Conservation (phyloP, 1,140 invertebrate genomes). For the Eurosta solidaginis region DNA sequence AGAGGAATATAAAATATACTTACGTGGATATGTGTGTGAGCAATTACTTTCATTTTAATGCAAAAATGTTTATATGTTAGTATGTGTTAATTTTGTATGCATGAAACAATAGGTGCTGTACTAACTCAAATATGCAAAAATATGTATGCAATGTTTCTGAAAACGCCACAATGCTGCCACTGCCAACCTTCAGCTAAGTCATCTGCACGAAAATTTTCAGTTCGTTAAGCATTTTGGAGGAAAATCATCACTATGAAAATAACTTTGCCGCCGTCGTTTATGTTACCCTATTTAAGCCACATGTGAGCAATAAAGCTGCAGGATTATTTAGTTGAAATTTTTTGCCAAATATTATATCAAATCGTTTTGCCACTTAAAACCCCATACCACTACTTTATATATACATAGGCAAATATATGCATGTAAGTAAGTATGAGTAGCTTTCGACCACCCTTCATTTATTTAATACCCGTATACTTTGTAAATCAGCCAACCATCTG, state of each 20-base stretch:
- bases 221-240: slow-evolving; percentile 49
- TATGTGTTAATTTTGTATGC: background rate
- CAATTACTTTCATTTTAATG: too few species aligned
- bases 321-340: background rate
- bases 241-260: slow-evolving; percentile 12
- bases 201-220: slow-evolving; percentile 47
- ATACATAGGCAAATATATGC: too few species aligned
- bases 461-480: background rate
- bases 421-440: too few species aligned
- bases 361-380: background rate
- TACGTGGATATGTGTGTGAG: too few species aligned
- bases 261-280: background rate
- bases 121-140: background rate
- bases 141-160: background rate
- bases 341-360: slow-evolving; percentile 11
- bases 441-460: slow-evolving; percentile 11
- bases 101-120: background rate
- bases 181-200: slow-evolving; percentile 20
- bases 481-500: background rate
- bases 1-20: too few species aligned
- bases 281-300: background rate
- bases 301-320: background rate
- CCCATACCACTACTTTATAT: background rate
- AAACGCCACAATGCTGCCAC: background rate
- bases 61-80: too few species aligned